Evolutionary conservation across 2,797 vertebrate genomes (phyloP).

Genomic region (Triplophysa bombifrons): DNA sequence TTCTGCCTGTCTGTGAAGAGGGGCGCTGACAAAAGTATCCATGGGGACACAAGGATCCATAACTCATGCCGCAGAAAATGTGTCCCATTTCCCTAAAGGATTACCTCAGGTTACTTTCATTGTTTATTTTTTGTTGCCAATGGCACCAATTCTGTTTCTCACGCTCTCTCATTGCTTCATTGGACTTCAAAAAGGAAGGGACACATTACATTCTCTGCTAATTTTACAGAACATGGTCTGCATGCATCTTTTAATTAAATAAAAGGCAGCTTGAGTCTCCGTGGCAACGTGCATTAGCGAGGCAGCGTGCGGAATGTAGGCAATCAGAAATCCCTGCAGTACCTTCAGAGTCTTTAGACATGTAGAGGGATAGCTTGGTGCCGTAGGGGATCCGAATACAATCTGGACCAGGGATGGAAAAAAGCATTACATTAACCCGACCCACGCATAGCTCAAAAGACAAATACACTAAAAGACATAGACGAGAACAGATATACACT

Average conservation of each 20-base stretch:
- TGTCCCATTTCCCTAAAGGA: conserved; percentile 57
- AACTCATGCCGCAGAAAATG: conserved; percentile 79
- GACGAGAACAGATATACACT: conserved; percentile 21
- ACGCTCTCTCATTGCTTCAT: background rate
- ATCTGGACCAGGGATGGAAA: conserved; percentile 83
- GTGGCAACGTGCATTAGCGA: conserved; percentile 51
- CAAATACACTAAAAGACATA: conserved; percentile 43
- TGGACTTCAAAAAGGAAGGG: conserved; percentile 61
- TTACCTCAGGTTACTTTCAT: background rate
- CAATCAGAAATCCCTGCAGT: conserved; percentile 67
- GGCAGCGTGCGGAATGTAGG: conserved; percentile 54
- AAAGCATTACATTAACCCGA: conserved; percentile 67
- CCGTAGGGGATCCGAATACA: conserved; percentile 87
- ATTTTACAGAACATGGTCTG: conserved; percentile 73
- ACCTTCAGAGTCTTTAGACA: conserved; percentile 86
- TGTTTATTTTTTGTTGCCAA: background rate
- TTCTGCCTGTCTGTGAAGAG: conserved; percentile 17
- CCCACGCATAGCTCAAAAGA: conserved; percentile 37
- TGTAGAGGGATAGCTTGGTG: conserved; percentile 86
- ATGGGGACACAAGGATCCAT: conserved; percentile 78
- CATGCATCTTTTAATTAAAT: conserved; percentile 66
- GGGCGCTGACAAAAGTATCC: conserved; percentile 80
- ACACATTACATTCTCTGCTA: conserved; percentile 73
- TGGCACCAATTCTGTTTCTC: conserved; percentile 25
- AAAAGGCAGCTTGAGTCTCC: conserved; percentile 34